Evolutionary conservation across 1,140 invertebrate genomes (phyloP).

Genomic region (Drosophila lowei): DNA sequence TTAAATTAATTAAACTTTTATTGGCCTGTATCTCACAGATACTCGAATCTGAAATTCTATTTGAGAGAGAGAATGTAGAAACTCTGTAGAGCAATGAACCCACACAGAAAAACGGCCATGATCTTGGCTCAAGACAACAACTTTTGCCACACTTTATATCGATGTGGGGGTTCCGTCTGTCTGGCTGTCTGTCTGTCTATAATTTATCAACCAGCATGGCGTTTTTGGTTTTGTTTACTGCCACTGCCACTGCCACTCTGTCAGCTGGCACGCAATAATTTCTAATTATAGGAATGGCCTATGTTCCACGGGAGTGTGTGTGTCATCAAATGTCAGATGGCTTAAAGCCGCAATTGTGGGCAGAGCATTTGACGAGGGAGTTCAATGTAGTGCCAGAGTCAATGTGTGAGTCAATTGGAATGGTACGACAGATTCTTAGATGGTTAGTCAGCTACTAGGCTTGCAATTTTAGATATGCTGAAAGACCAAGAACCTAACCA

Average conservation of each 20-base stretch:
- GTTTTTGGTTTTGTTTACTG: constrained; percentile 3
- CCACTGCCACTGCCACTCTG: too few relatives aligned
- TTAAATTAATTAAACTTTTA: too few relatives aligned
- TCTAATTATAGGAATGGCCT: constrained; percentile 40
- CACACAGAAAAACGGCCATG: neutral
- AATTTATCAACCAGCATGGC: constrained; percentile 22
- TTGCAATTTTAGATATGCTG: too few relatives aligned
- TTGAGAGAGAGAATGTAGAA: neutral
- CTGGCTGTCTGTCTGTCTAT: neutral
- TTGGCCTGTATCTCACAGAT: neutral
- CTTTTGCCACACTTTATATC: constrained; percentile 5
- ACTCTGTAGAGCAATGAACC: constrained; percentile 20
- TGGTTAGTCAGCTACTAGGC: too few relatives aligned
- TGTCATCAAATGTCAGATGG: constrained; percentile 30
- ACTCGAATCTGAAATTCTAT: neutral
- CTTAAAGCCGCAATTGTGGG: neutral
- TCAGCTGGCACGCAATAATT: constrained; percentile 20
- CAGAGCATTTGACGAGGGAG: neutral
- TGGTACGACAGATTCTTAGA: too few relatives aligned
- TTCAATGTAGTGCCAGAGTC: too few relatives aligned
- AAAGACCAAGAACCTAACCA: too few relatives aligned
- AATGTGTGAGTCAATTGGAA: too few relatives aligned
- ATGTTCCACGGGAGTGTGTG: constrained; percentile 13
- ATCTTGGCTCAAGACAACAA: neutral
- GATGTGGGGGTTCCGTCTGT: neutral